A percentile compares a stretch with the other conserved stretches of the same genome.
Conservation (phyloP, 2,113 vertebrate species). For the Sturnira hondurensis region DNA sequence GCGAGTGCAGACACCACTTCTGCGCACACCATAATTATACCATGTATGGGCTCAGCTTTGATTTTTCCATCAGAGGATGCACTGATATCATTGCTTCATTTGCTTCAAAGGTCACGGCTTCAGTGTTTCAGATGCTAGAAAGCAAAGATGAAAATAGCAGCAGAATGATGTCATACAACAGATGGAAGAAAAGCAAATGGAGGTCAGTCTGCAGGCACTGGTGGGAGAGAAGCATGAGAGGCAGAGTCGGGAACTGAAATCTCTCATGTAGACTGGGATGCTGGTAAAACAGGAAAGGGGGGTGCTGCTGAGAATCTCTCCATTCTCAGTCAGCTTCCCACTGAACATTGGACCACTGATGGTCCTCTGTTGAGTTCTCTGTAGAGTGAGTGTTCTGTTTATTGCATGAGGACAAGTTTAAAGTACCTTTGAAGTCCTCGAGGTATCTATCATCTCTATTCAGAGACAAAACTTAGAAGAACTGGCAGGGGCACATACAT, state of each 20-base stretch:
- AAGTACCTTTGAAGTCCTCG: not conserved
- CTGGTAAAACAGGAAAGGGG: not conserved
- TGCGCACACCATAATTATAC: constrained; percentile 51
- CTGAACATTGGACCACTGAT: not conserved
- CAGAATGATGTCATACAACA: constrained; percentile 51
- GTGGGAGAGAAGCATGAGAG: not conserved
- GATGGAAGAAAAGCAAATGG: not conserved
- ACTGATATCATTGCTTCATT: constrained; percentile 41
- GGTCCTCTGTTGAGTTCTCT: not conserved
- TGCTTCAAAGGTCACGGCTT: constrained; percentile 68
- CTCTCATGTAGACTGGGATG: not conserved
- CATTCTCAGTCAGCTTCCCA: not conserved
- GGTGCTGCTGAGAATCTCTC: not conserved
- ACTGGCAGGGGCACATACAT: not conserved
- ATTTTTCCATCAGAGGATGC: constrained; percentile 70
- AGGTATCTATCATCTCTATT: not conserved
- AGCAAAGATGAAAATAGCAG: constrained; percentile 69
- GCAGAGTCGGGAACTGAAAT: not conserved
- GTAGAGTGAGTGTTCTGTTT: not conserved
- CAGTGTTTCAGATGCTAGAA: constrained; percentile 36
- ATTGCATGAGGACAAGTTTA: not conserved
- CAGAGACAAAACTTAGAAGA: not conserved
- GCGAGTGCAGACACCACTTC: constrained; percentile 42
- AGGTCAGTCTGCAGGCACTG: constrained; percentile 16
- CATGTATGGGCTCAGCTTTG: constrained; percentile 57